Percentiles rank a stretch among this genome's conserved stretches.
Conservation (phyloP, 1,140 invertebrate genomes). For the Caerostris extrusa region DNA sequence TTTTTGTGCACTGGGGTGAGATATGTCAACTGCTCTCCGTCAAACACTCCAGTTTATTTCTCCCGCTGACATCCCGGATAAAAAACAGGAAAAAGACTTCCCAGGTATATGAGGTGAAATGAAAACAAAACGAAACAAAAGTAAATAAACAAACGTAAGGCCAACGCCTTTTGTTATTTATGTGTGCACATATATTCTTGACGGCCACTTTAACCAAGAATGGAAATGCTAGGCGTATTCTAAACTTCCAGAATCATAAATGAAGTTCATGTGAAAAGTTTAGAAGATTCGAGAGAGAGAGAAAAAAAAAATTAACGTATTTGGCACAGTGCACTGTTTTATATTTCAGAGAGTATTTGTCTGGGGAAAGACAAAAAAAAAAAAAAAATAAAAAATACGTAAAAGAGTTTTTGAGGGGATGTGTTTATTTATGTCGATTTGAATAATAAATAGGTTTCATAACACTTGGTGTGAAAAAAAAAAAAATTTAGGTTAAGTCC, state of each 20-base stretch:
- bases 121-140: not conserved
- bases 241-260: conserved; percentile 1
- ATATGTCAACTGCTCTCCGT: conserved; percentile 32
- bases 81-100: not conserved
- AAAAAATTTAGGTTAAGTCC: not conserved
- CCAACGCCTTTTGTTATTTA: not conserved
- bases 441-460: not conserved
- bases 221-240: not conserved
- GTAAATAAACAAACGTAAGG: not conserved
- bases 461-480: not conserved
- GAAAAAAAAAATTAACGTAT: not conserved
- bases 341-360: not conserved
- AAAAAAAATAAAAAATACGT: too few relatives aligned
- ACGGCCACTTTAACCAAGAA: not conserved
- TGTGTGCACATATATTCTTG: not conserved
- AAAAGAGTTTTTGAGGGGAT: not conserved
- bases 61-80: not conserved
- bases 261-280: not conserved
- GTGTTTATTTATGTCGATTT: not conserved
- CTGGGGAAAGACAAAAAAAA: not conserved
- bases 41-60: conserved; percentile 51
- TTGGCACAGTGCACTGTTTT: not conserved
- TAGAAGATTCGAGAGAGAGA: not conserved
- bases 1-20: not conserved
- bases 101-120: not conserved